These are phyloP conservation scores for Thymelicus lineola DNA, from an alignment of 2,888 invertebrate species.

Conservation along the genomic window DNA sequence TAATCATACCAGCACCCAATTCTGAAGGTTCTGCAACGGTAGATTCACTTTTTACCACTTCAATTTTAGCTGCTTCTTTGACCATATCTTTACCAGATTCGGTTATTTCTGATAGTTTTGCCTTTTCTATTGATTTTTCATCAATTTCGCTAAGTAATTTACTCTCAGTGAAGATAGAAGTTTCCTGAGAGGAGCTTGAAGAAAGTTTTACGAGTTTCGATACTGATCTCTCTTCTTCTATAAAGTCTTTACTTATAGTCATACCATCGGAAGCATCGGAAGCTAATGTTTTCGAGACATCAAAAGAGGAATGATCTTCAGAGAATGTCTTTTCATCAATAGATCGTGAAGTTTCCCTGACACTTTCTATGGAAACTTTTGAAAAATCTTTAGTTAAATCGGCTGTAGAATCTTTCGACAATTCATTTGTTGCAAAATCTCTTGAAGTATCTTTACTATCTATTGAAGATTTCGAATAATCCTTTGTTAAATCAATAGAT, in stretches of 20 bases:
- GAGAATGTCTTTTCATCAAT: slow-evolving; percentile 80
- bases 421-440: slow-evolving; percentile 80
- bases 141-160: slow-evolving; percentile 73
- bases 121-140: slow-evolving; percentile 64
- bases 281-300: slow-evolving; percentile 79
- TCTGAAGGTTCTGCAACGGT: slow-evolving; percentile 20
- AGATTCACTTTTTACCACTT: slow-evolving; percentile 48
- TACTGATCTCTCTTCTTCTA: slow-evolving; percentile 71
- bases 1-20: slow-evolving; percentile 51
- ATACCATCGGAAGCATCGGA: slow-evolving; percentile 77
- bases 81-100: slow-evolving; percentile 63
- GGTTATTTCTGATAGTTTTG: slow-evolving; percentile 57
- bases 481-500: slow-evolving; percentile 77
- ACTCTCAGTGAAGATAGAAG: slow-evolving; percentile 74
- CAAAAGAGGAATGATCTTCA: slow-evolving; percentile 80
- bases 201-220: slow-evolving; percentile 66
- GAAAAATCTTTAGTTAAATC: slow-evolving; percentile 78
- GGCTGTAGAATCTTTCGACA: slow-evolving; percentile 80
- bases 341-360: slow-evolving; percentile 76
- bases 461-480: slow-evolving; percentile 80
- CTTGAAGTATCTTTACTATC: slow-evolving; percentile 81
- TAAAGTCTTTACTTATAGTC: slow-evolving; percentile 70
- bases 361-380: slow-evolving; percentile 78
- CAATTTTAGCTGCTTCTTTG: slow-evolving; percentile 57
- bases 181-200: slow-evolving; percentile 74